Evolutionary conservation across 2,113 vertebrate genomes (phyloP), one percentile per base, ranked within the genome.

Genomic region (Crypturellus undulatus): DNA sequence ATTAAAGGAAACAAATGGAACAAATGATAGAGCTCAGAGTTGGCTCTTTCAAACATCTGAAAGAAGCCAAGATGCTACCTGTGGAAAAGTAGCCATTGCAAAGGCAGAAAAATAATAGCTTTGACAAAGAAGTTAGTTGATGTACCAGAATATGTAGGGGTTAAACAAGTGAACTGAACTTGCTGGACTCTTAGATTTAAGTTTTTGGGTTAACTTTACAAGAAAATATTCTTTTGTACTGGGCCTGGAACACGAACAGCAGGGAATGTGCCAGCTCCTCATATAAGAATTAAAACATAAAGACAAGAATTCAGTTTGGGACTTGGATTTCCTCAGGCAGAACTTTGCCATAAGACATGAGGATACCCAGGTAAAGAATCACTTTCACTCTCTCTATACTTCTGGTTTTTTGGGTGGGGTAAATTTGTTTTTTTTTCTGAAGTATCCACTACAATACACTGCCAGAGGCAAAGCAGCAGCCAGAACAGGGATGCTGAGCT

Each of bases 1-100:
- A 90, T 92, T 76, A 92, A 79, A 93, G 63, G 49, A 90, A 79
- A 58, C 19, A 43, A 81, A 49, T 69, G 70, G 54, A 93, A 26
- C 58, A 87, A 62, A 62, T 84, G 92, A 30, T 42, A 64, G 83
- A 84, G 65, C n/a, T 94, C 67, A 82, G 42, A n/a, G 32, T 79
- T 90, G 79, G 83, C 80, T 34, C 5, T 2, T 59, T 45, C 26
- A 82, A 89, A 90, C 40, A 24, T 69, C 59, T 65, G 73, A 72
- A 89, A 93, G 47, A 38, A 88, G 62, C 58, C 77, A 59, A 40
- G 52, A 77, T 75, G 56, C 40, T 59, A 21, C 38, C 84, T 65
- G 40, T 67, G 78, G 60, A 94, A 88, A 62, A 62, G 43, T 20
- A 51, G 52, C 22, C 86, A 32, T 88, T 80, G 36, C 36, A 69